A percentile compares a stretch with the other conserved stretches of the same genome.
Conservation (phyloP, 1,140 invertebrate species). For the Monochamus saltuarius region DNA sequence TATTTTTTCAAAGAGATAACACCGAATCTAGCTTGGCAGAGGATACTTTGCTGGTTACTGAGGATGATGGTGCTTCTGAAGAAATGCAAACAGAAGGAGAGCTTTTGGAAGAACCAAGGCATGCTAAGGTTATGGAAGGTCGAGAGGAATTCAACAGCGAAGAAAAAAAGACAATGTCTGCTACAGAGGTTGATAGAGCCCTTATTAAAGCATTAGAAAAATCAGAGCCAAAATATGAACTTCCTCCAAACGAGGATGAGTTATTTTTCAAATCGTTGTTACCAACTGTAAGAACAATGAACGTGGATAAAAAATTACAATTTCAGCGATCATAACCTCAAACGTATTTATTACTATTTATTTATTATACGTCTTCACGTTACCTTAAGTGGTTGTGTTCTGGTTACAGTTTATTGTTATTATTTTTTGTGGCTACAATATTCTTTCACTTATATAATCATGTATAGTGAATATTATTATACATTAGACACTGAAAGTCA, state of each 20-base stretch:
- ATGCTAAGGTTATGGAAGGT: slow-evolving; percentile 14
- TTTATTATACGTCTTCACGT: no score
- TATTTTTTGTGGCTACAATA: no score
- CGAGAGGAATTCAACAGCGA: slow-evolving; percentile 13
- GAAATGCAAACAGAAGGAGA: slow-evolving; percentile 15
- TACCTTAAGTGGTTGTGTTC: no score
- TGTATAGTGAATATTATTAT: no score
- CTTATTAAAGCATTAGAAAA: slow-evolving; percentile 4
- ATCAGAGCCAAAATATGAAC: not conserved
- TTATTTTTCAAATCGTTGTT: slow-evolving; percentile 13
- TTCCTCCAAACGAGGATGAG: not conserved
- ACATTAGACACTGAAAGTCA: no score
- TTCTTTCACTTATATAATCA: no score
- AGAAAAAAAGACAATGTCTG: not conserved
- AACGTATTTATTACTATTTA: no score
- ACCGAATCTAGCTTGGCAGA: slow-evolving; percentile 17
- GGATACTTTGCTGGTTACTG: slow-evolving; percentile 13
- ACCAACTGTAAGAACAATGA: slow-evolving; percentile 9
- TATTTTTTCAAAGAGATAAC: slow-evolving; percentile 3
- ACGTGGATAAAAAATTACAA: slow-evolving; percentile 1
- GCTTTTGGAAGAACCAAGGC: slow-evolving; percentile 13
- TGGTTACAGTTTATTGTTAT: no score
- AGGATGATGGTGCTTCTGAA: slow-evolving; percentile 9
- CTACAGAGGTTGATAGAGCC: slow-evolving; percentile 2
- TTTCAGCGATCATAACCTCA: no score